Base-by-base conservation (phyloP, 2,113 vertebrate genomes). In the Gila orcuttii region DNA sequence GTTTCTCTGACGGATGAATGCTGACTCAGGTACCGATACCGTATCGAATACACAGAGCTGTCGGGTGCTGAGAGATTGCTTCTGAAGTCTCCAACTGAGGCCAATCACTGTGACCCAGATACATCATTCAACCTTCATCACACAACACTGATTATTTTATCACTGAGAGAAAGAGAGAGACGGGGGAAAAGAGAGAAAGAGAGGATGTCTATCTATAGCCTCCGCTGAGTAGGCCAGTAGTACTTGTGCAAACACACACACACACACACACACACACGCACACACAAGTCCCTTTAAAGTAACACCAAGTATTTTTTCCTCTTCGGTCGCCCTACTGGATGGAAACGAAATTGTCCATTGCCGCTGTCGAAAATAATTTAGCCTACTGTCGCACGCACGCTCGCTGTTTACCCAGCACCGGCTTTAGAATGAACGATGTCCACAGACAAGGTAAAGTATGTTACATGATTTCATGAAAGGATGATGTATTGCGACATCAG, bases 21-120 rank as follows among this genome's bases (percentile, higher is more conserved):
- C 79, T 82, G 62, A 82, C 79, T 82, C 79, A 82, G 79, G 45
- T 52, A 36, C 25, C 19, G 10, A 82, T 82, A 69, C 7, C 25
- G 10, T 68, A 82, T 69, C 42, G 79, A 82, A 66, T 7, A 33
- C 62, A 1, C 62, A 3, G 60, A 50, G 79, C 79, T 33, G 79
- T 47, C 62, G 66, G 71, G 11, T 45, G 75, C 87, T 88, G 75
- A 85, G 75, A 86, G 76, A 88, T 76, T 6, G 31, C 76, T 84
- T 82, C 60, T 88, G 82, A 80, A 82, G 85, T 82, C 85, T 86
- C 76, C 83, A 85, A 89, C 85, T 82, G 85, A 89, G 88, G 88
- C 77, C 85, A 85, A 84, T 87, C 85, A 76, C 77, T 82, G 85
- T 87, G 88, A 89, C 88, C 88, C 85, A 89, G 59, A 89, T 89